Evolutionary conservation across 2,113 vertebrate species (phyloP).

Genomic region (Notarius lentiginosus): DNA sequence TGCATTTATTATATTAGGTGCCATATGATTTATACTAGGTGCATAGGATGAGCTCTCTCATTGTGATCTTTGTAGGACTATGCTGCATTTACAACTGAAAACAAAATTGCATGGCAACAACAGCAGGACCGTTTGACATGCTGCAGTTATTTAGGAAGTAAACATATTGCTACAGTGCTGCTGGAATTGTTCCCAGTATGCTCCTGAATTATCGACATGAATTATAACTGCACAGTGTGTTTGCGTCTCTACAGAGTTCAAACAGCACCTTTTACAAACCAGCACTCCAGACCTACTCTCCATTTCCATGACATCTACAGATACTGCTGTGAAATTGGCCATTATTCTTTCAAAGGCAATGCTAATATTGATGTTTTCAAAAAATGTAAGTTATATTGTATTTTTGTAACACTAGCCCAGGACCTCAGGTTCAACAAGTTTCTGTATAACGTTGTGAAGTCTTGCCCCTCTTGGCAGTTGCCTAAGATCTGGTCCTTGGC

Average conservation of each 20-base stretch:
- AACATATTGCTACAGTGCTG: background rate
- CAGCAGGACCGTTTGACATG: background rate
- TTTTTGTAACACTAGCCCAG: background rate
- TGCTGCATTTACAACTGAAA: background rate
- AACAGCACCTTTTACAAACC: background rate
- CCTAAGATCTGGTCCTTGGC: background rate
- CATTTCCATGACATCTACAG: conserved; percentile 4
- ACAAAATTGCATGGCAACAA: background rate
- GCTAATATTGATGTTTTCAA: background rate
- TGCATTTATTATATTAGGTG: background rate
- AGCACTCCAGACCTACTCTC: background rate
- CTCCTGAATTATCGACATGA: background rate
- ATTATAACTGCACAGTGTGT: background rate
- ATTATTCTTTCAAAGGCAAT: background rate
- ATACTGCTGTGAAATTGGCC: background rate
- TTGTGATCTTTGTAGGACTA: background rate
- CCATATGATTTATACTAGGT: background rate
- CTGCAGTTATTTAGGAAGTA: background rate
- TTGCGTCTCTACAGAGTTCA: background rate
- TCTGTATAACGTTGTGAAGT: background rate
- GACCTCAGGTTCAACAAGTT: background rate
- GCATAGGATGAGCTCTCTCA: background rate
- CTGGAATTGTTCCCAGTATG: conserved; percentile 8
- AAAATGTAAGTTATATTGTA: background rate
- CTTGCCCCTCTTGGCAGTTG: background rate